Evolutionary conservation across 1,140 invertebrate species (phyloP), one percentile per base, ranked within the genome.

Genomic region (Drosophila kohkoa): DNA sequence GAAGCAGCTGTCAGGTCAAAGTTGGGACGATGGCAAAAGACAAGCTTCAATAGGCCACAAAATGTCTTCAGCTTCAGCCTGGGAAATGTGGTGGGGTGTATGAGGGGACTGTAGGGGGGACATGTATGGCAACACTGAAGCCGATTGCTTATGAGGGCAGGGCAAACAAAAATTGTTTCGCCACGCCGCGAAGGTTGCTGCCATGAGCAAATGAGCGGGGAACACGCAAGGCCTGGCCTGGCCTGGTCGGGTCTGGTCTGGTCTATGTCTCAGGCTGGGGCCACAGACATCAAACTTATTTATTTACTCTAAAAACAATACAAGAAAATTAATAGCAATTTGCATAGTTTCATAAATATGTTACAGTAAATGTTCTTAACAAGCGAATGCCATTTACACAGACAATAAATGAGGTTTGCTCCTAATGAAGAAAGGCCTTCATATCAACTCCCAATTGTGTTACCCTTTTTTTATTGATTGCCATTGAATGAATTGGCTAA

Each of bases 251-350:
- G 15, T 35, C 7, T 38, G 0, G 5, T 38, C 35, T 38, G 7
- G 46, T 25, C 20, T 25, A 25, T 25, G 20, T 7, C 5, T 52
- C 28, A 11, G 16, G 2, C 13, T 8, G 16, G 13, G n/a, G 43
- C 30, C 59, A 51, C 75, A 81, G 82, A 88, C 85, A 83, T 89
- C 85, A 89, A 79, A 80, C 81, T 88, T 88, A 88, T 88, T 88
- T 88, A 88, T 88, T 88, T 89, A 89, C 85, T 89, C 86, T 89
- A 89, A 89, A 89, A 89, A 89, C 85, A 81, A 89, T 89, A 89
- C 85, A 78, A 81, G 85, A 85, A 85, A 89, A 89, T 89, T 89
- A 89, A 89, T 89, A 79, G 85, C 85, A 89, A 89, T 89, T 89
- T 89, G 85, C 67, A 81, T 80, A 82, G 73, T 72, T 89, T 85